Base-by-base conservation (phyloP, 2,113 vertebrate species). In the Seriola aureovittata region DNA sequence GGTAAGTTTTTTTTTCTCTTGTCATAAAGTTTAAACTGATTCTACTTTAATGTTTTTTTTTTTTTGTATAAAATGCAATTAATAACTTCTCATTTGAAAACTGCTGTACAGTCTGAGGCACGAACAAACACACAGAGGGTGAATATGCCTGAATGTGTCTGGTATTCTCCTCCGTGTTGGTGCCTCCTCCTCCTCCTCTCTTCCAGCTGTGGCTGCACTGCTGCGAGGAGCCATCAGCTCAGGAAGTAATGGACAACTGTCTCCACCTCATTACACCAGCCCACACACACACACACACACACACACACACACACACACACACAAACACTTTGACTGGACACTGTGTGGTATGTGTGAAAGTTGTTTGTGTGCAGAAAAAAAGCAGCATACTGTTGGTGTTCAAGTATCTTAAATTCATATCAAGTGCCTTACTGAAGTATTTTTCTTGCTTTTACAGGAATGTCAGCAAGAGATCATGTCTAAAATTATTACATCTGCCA, bases 201-300 rank as follows among this genome's bases (percentile, higher is more conserved):
- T n/a, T 91, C 91, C 88, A 93, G 90, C 92, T 89, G 92, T 88
- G 93, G 83, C 58, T 76, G 76, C 62, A 71, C 93, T 87, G 92
- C 94, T 95, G 94, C 57, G 93, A 94, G 84, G 90, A 94, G 90
- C 91, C 93, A 94, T 95, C 93, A 94, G 78, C 89, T 88, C 87
- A 91, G 85, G 86, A 89, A 91, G 88, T 95, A 94, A 95, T 95
- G 94, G 93, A 94, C 93, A 92, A 88, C 77, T 54, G 82, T 94
- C 91, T 94, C 90, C 93, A 94, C 92, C 92, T 94, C 94, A 95
- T 95, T 96, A 95, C 91, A 79, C 94, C 93, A 92, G 92, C 93
- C 93, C 58, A 62, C 73, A 80, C 63, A 55, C 54, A 48, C 5
- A 48, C 5, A 17, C 50, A 48, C 5, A 17, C 50, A 48, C 5